A percentile compares a stretch with the other conserved stretches of the same genome.
These are phyloP conservation scores for Clarias gariepinus DNA, from an alignment of 2,113 vertebrate genomes.

Conservation along the genomic window DNA sequence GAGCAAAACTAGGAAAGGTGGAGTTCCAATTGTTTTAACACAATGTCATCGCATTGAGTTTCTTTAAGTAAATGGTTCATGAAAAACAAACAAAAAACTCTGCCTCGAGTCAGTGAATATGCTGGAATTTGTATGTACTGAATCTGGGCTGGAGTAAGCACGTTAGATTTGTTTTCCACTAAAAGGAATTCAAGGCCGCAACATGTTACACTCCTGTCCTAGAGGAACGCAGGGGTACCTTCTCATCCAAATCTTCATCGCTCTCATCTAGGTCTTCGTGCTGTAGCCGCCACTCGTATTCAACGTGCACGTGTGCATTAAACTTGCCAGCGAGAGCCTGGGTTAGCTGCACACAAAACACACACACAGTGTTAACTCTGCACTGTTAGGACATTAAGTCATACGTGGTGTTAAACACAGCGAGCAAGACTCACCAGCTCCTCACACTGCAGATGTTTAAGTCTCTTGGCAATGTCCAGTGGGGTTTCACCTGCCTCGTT, in stretches of 20 bases:
- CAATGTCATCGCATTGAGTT: not conserved
- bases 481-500: conserved; percentile 95
- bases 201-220: too few species aligned
- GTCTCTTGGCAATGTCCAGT: conserved; percentile 89
- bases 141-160: not conserved
- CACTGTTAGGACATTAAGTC: not conserved
- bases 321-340: conserved; percentile 93
- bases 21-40: not conserved
- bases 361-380: conserved; percentile 13
- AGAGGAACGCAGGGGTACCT: conserved; percentile 62
- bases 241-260: conserved; percentile 95
- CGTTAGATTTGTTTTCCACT: not conserved
- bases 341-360: conserved; percentile 76
- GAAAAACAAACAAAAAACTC: not conserved
- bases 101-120: not conserved
- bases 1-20: not conserved
- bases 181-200: not conserved
- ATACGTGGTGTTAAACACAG: not conserved
- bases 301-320: conserved; percentile 94
- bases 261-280: conserved; percentile 96
- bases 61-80: not conserved
- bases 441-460: conserved; percentile 92
- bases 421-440: conserved; percentile 84
- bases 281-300: conserved; percentile 96
- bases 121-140: not conserved